Evolutionary conservation across 92 coral and sea anemone species (phyloP), one percentile per base, ranked within the genome.

Genomic region (Pocillopora grandis): DNA sequence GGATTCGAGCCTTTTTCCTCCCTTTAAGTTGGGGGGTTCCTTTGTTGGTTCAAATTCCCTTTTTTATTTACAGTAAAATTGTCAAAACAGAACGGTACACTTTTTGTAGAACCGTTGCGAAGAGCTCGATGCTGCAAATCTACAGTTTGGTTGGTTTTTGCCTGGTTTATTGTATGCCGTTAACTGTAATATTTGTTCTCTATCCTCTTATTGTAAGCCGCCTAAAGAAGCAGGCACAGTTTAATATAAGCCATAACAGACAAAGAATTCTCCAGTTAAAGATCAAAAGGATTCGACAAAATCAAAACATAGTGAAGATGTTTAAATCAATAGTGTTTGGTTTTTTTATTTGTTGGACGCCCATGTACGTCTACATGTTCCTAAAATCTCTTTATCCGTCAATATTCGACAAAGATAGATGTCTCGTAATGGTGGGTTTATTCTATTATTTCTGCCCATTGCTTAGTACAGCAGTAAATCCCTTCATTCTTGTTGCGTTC

Each of bases 401-500:
- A 12, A 18, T 77, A 64, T 13, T 77, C 63, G n/a, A 9, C 18
- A 62, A 62, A 17, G 80, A 76, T n/a, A 76, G 1, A 62, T 77
- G 81, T 12, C 69, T 61, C n/a, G 62, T 77, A 37, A 8, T 77
- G 62, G 81, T 77, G 36, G 71, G 70, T 62, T 16, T n/a, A 64
- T 33, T 75, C 18, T 75, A 77, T 64, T 77, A 77, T 36, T 42
- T 77, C 36, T 77, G 62, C 19, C 81, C 81, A 77, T 10, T 37
- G 70, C 71, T 77, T 35, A 77, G 81, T 14, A 77, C 81, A 35
- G 81, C 33, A 35, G n/a, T 77, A 36, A 77, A 77, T 77, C 81
- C 81, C 11, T 61, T 77, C 11, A 77, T 76, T 61, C 48, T 76
- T 15, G 18, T 76, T 7, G 13, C 27, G 5, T 58, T 76, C 20